phyloP scores from a whole-genome alignment of 2,797 vertebrate genomes.

The Malacoraja senta region DNA sequence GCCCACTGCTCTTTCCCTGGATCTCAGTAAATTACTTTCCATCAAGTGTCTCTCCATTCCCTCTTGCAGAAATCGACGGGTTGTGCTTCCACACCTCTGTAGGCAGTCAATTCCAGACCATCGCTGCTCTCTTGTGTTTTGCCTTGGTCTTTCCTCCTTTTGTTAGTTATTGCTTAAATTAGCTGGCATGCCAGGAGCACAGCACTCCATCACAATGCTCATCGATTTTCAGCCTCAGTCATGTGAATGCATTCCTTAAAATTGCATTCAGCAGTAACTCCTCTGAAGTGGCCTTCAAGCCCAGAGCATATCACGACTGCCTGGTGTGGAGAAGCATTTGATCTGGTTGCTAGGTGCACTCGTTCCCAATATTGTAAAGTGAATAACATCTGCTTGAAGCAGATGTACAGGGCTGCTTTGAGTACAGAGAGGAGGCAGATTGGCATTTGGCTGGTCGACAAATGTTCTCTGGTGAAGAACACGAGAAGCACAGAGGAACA shows the following conservation, averaged over 20 bases:
- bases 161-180: not conserved
- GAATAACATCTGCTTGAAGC: conserved; percentile 1
- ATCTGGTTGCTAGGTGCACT: conserved; percentile 23
- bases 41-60: no score
- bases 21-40: no score
- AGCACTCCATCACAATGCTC: not conserved
- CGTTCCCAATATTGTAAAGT: conserved; percentile 11
- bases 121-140: not conserved
- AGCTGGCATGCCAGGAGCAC: not conserved
- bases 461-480: not conserved
- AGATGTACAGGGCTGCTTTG: not conserved
- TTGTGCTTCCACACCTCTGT: no score
- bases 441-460: not conserved
- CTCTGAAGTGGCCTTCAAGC: conserved; percentile 21
- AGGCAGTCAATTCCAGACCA: no score
- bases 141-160: no score
- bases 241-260: not conserved
- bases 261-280: not conserved
- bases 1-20: no score
- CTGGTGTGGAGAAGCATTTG: conserved; percentile 13
- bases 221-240: not conserved
- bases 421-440: not conserved
- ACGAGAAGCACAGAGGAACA: not conserved
- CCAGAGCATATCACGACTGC: not conserved
- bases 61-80: no score